These are phyloP conservation scores for Gymnorhina tibicen DNA, from an alignment of 2,113 vertebrate genomes.

Conservation along the genomic window DNA sequence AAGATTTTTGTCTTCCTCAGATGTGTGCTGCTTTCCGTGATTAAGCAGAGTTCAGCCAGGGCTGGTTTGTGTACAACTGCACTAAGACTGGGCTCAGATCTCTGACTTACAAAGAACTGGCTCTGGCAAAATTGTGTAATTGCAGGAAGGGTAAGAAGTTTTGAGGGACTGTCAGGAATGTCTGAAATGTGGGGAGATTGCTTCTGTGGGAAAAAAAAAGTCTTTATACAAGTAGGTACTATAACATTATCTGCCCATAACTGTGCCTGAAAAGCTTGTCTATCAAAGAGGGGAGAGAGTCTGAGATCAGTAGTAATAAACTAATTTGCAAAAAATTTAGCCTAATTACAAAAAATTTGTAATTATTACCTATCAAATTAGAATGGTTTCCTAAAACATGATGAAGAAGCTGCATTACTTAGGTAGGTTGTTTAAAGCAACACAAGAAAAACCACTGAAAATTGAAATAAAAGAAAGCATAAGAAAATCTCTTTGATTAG, in stretches of 20 bases:
- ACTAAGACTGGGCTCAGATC: neutral
- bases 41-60: neutral
- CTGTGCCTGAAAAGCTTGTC: neutral
- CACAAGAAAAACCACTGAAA: neutral
- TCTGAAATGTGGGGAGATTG: neutral
- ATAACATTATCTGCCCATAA: neutral
- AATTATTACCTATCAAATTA: neutral
- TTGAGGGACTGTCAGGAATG: neutral
- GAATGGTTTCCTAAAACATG: neutral
- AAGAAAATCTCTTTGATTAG: neutral
- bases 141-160: neutral
- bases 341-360: neutral
- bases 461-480: neutral
- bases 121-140: neutral
- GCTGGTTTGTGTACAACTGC: neutral
- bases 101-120: neutral
- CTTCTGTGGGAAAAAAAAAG: neutral
- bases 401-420: neutral
- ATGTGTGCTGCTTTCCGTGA: neutral
- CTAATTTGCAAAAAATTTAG: neutral
- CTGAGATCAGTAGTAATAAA: neutral
- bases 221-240: neutral
- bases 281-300: neutral
- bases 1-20: neutral
- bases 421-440: neutral